Evolutionary conservation across 30 jellyfish, hydroid and myxozoan species (phyloP), one percentile per base, ranked within the genome.

Genomic region (Sanderia malayensis): DNA sequence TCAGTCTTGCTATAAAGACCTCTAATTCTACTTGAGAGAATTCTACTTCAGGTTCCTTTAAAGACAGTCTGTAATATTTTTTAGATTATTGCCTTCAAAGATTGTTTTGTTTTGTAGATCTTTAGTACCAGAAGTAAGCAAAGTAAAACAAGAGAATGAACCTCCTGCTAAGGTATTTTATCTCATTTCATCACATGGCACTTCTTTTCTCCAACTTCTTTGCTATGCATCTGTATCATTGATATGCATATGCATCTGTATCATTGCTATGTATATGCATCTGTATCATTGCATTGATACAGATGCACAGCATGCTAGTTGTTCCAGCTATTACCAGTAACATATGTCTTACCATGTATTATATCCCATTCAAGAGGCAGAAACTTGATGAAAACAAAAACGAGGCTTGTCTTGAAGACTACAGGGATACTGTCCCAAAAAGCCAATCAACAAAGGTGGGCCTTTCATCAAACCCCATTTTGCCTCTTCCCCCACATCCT

Each of bases 331-430:
- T n/a, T n/a, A n/a, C n/a, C n/a, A n/a, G n/a, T n/a, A n/a, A n/a
- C n/a, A n/a, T n/a, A n/a, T n/a, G n/a, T n/a, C n/a, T n/a, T n/a
- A n/a, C n/a, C n/a, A n/a, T n/a, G n/a, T n/a, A n/a, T n/a, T n/a
- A n/a, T n/a, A n/a, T n/a, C n/a, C n/a, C n/a, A n/a, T 37, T 70
- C 21, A 65, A 90, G 98, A 84, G 74, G 60, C 98, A 83, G 64
- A 87, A 80, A 47, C 32, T 83, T 55, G 78, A 31, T 30, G 83
- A 74, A 28, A 65, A 70, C 64, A 41, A 34, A 28, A 22, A 33
- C 44, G 68, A 74, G 18, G 84, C 57, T 10, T 82, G 98, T 60
- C 61, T 73, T 9, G 98, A 90, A 31, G 98, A 90, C 78, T 90
- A 90, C 80, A 80, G 98, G 37, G 94, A 82, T 17, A 29, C 44